Conservation (phyloP, 2,113 vertebrate genomes). For the Rhinoderma darwinii region DNA sequence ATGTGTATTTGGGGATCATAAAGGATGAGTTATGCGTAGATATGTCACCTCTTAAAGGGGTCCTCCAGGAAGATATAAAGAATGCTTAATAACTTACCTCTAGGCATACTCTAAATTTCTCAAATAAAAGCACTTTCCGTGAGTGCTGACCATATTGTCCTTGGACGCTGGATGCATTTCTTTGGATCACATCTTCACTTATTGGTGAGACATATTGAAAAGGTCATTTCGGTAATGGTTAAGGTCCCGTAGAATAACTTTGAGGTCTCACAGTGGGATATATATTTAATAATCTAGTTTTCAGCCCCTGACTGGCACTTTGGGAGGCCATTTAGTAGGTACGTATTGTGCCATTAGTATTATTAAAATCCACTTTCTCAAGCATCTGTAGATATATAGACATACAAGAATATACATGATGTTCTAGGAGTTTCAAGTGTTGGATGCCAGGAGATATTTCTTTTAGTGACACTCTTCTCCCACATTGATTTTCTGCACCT, state of each 20-base stretch:
- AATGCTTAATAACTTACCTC: neutral
- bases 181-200: neutral
- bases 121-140: too few relatives aligned
- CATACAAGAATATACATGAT: neutral
- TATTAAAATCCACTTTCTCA: neutral
- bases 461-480: neutral
- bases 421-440: neutral
- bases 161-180: neutral
- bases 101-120: too few relatives aligned
- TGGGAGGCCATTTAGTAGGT: neutral
- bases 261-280: too few relatives aligned
- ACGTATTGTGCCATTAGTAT: neutral
- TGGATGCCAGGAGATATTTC: neutral
- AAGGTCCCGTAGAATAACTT: too few relatives aligned
- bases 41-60: neutral
- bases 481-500: constrained; percentile 25
- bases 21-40: neutral
- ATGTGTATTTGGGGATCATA: neutral
- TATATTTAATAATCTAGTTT: neutral
- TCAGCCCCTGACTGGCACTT: neutral
- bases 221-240: too few relatives aligned
- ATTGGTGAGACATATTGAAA: too few relatives aligned
- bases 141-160: neutral
- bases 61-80: neutral
- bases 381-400: neutral